Evolutionary conservation across 2,888 invertebrate genomes (phyloP), one percentile per base, ranked within the genome.

Genomic region (Metopia argyrocephala): DNA sequence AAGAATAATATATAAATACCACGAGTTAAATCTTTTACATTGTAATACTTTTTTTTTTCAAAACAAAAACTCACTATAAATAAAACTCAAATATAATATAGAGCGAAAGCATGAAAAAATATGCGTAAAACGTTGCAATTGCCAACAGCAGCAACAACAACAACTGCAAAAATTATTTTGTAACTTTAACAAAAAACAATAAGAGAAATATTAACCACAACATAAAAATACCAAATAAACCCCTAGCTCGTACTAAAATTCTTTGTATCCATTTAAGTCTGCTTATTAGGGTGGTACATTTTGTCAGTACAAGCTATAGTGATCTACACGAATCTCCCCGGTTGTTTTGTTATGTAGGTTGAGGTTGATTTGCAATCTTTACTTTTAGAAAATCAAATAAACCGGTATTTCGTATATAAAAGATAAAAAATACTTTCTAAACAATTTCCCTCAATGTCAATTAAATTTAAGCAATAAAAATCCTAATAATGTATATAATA

Each of bases 191-290:
- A n/a, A n/a, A n/a, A 61, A 62, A 27, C 15, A 66, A 31, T 52
- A 76, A 61, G 52, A 76, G 54, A 38, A 70, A 59, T 45, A 71
- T 61, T 54, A 65, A 78, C 76, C 65, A 54, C 73, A 76, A 73
- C 64, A 64, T 65, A 62, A 73, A 78, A 74, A 81, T 69, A 69
- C 73, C 73, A 76, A 69, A 45, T 57, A 69, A 76, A 76, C 69
- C 80, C 73, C 76, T 59, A 80, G 69, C 73, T 69, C 74, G 76
- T 78, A 69, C 74, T 78, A 70, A 74, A 50, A 69, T 64, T 27
- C 45, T 48, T 73, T 59, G 20, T 28, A 52, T 52, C 28, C 21
- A 23, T 7, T 46, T 23, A 52, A 61, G 15, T n/a, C 20, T 50
- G 9, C n/a, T 38, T 9, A 65, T 74, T 65, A 74, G 31, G 74